Conservation (phyloP, 2,797 vertebrate species). For the Chaetophractus vellerosus region DNA sequence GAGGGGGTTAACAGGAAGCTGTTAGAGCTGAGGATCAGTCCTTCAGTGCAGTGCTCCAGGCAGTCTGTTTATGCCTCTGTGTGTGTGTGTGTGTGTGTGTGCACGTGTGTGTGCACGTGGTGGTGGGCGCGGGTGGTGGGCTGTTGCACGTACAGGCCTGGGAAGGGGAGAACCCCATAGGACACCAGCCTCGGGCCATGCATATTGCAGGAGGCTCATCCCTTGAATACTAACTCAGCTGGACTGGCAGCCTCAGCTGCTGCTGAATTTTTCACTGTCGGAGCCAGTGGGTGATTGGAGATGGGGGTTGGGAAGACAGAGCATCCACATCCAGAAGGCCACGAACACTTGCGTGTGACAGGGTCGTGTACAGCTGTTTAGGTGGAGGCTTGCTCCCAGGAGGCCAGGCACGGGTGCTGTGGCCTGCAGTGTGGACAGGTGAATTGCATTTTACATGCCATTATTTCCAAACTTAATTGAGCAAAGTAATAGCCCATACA, state of each 20-base stretch:
- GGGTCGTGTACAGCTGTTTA: neutral
- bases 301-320: slow-evolving; percentile 61
- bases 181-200: slow-evolving; percentile 71
- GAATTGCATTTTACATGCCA: neutral
- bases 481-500: neutral
- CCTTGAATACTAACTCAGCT: slow-evolving; percentile 78
- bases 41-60: neutral
- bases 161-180: slow-evolving; percentile 65
- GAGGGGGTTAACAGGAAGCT: neutral
- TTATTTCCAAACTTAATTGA: neutral
- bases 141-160: neutral
- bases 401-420: neutral
- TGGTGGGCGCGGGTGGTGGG: neutral
- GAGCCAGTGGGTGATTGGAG: slow-evolving; percentile 40
- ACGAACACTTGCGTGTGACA: neutral
- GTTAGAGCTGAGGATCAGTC: neutral
- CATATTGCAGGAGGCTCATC: slow-evolving; percentile 75
- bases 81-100: neutral
- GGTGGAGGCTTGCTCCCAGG: neutral
- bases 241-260: slow-evolving; percentile 63
- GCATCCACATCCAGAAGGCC: slow-evolving; percentile 5
- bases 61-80: neutral
- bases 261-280: slow-evolving; percentile 80
- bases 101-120: neutral
- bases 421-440: neutral